Percentiles rank a stretch among this genome's conserved stretches.
Evolutionary conservation across 2,113 vertebrate genomes (phyloP).

Genomic region (Ciconia stormi): DNA sequence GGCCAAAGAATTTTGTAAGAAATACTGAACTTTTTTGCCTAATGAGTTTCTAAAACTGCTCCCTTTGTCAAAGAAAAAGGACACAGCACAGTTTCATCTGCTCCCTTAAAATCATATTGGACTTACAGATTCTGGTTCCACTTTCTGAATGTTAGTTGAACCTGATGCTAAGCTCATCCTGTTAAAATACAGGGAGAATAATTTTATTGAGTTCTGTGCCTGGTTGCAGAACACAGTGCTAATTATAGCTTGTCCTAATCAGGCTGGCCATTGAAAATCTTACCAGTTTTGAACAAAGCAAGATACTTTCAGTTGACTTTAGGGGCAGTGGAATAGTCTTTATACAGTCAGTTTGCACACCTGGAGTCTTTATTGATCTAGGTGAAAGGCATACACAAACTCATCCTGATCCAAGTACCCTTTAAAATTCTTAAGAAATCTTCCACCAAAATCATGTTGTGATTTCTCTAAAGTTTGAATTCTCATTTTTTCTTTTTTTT

Average conservation of each 20-base stretch:
- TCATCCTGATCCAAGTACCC: background rate
- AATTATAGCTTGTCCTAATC: background rate
- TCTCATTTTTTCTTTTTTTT: background rate
- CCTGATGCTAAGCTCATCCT: rapidly evolving
- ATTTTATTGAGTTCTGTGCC: background rate
- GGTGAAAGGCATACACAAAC: background rate
- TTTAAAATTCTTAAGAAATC: background rate
- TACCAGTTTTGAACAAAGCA: background rate
- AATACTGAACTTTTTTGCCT: background rate
- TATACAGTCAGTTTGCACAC: background rate
- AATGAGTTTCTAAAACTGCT: background rate
- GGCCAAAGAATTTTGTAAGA: background rate
- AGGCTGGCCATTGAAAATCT: background rate
- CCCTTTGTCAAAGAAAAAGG: background rate
- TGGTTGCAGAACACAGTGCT: background rate
- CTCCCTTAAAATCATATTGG: background rate
- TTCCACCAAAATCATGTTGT: background rate
- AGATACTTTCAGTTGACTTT: background rate
- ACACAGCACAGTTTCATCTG: background rate
- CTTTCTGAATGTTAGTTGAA: background rate
- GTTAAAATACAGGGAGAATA: background rate
- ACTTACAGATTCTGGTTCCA: background rate
- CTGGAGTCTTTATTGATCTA: background rate
- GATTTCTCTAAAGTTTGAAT: background rate
- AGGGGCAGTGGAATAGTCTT: background rate